Percentiles rank a stretch among this genome's conserved stretches.
Evolutionary conservation across 2,113 vertebrate genomes (phyloP).

Genomic region (Pogonocichla stellata): DNA sequence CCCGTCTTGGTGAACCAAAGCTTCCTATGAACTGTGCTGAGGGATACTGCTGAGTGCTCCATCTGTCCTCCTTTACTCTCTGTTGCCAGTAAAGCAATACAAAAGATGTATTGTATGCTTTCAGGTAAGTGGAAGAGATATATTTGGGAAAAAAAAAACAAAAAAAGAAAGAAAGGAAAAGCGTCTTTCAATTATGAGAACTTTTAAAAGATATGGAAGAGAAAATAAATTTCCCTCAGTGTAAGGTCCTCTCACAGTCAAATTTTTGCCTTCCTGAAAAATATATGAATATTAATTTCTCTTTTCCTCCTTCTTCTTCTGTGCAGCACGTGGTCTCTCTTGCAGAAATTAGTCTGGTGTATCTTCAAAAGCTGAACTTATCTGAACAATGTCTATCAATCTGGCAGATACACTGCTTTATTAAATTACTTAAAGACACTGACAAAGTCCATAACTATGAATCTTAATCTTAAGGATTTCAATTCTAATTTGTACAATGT

Average conservation of each 20-base stretch:
- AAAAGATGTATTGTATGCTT: neutral
- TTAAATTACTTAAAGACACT: constrained; percentile 37
- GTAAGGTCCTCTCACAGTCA: neutral
- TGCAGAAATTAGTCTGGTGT: neutral
- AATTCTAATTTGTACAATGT: constrained; percentile 11
- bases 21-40: neutral
- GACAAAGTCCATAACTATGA: constrained; percentile 9
- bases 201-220: neutral
- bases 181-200: neutral
- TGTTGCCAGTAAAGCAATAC: neutral
- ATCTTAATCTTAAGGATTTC: constrained; percentile 21
- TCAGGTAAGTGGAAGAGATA: neutral
- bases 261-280: neutral
- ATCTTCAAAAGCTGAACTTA: constrained; percentile 4
- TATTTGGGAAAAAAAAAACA: neutral
- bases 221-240: neutral
- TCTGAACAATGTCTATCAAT: neutral
- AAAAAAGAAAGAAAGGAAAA: neutral
- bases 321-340: neutral
- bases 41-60: neutral
- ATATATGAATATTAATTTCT: neutral
- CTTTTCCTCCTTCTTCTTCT: neutral
- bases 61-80: neutral
- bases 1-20: neutral
- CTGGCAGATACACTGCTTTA: neutral